Evolutionary conservation across 2,113 vertebrate genomes (phyloP), one percentile per base, ranked within the genome.

Genomic region (Oryzias melastigma): DNA sequence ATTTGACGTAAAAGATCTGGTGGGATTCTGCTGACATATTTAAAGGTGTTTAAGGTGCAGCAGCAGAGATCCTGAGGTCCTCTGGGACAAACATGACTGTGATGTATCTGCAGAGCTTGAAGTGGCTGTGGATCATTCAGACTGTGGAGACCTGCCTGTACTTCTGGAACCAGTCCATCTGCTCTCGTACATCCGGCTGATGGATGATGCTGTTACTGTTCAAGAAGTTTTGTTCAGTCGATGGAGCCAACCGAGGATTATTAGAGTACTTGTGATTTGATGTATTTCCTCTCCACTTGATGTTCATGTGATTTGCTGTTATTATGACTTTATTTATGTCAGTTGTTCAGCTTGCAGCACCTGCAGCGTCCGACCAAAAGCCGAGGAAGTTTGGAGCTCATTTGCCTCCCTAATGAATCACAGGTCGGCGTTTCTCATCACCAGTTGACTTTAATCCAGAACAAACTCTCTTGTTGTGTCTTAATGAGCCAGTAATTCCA

Each of bases 71-170:
- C 71, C 65, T 40, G 71, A 62, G 47, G 19, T 68, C 53, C 41
- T 1, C 1, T 10, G 15, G 42, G 10, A n/a, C 27, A 48, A 53
- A 64, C 60, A 53, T 40, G 67, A 61, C 57, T 42, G 4, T 65
- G 68, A 77, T 71, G 56, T 55, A 72, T 69, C 65, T 77, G 63
- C 49, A 46, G 19, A 42, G 45, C 49, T 62, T 50, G 58, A 77
- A 53, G 47, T 48, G 58, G 71, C 40, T 76, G 68, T 81, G 74
- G 69, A 73, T 83, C 75, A 70, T 57, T 40, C 71, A 66, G 65
- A 57, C 42, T 40, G 59, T 75, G 19, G 10, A 59, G 50, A 35
- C 65, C 62, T 44, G 56, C 17, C 54, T 62, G 55, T 27, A 48
- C 48, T 57, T 52, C 59, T 68, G 56, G 53, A 82, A 69, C 52